phyloP scores from a whole-genome alignment of 1,140 invertebrate genomes.

The Aphis gossypii region DNA sequence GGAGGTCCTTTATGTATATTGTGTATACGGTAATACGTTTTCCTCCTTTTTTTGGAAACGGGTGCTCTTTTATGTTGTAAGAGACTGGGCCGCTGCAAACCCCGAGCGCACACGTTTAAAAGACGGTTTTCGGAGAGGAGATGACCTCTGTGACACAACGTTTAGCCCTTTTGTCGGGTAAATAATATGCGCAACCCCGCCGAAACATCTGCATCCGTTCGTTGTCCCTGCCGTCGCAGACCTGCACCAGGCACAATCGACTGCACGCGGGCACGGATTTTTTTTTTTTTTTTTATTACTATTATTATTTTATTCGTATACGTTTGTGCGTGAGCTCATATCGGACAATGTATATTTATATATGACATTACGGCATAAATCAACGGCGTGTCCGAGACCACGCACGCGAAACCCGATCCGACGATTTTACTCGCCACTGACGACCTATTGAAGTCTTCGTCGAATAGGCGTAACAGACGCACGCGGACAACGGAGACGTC shows the following conservation, averaged over 20 bases:
- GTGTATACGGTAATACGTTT: not conserved
- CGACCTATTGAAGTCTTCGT: not conserved
- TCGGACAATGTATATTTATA: conserved; percentile 38
- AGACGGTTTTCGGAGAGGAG: conserved; percentile 44
- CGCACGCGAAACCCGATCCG: conserved; percentile 42
- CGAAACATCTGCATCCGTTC: conserved; percentile 54
- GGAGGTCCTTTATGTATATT: not conserved
- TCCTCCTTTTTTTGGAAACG: conserved; percentile 21
- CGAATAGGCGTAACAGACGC: not conserved
- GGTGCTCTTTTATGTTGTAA: conserved; percentile 41
- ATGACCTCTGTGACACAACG: conserved; percentile 56
- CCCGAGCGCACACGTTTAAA: not conserved
- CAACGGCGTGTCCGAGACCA: conserved; percentile 29
- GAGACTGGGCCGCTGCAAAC: not conserved
- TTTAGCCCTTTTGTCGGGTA: conserved; percentile 58
- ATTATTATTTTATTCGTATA: not conserved
- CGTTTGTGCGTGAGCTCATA: not conserved
- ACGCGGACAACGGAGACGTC: not conserved
- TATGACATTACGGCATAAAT: conserved; percentile 43
- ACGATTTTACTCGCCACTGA: not conserved
- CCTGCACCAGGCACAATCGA: conserved; percentile 10
- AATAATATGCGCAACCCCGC: conserved; percentile 53
- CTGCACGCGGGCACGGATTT: not conserved
- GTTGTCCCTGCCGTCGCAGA: not conserved
- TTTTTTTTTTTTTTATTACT: not conserved